A percentile compares a stretch with the other conserved stretches of the same genome.
phyloP scores from a whole-genome alignment of 2,888 invertebrate genomes.

The Epiblema foenella region DNA sequence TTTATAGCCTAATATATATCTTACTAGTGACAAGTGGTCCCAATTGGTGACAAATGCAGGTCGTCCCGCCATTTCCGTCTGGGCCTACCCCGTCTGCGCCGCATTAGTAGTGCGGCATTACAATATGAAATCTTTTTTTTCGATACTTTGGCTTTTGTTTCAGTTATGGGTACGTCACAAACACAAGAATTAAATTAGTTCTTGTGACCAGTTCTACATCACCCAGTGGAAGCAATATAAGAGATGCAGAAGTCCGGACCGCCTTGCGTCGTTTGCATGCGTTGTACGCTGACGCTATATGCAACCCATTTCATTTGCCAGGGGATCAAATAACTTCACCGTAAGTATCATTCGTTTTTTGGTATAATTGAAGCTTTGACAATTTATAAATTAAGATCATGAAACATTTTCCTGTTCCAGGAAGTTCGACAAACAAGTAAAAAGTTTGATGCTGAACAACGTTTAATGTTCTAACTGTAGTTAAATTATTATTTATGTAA shows the following conservation, averaged over 20 bases:
- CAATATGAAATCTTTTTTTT: constrained; percentile 9
- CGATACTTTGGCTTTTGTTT: constrained; percentile 47
- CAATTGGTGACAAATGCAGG: no score
- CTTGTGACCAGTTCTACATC: constrained; percentile 97
- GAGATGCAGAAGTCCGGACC: constrained; percentile 97
- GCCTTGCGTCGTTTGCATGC: constrained; percentile 94
- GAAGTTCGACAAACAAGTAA: constrained; percentile 88
- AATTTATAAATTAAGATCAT: background rate
- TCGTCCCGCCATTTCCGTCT: no score
- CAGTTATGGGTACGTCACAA: constrained; percentile 98
- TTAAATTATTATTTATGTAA: background rate
- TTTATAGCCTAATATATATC: no score
- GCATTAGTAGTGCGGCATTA: no score
- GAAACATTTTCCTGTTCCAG: constrained; percentile 72
- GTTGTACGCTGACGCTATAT: constrained; percentile 96
- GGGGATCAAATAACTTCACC: constrained; percentile 94
- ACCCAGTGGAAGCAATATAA: constrained; percentile 92
- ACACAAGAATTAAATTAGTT: constrained; percentile 97
- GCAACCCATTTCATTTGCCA: constrained; percentile 98
- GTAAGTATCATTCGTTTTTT: constrained; percentile 82
- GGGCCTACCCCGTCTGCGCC: no score
- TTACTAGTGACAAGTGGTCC: no score
- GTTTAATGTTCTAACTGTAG: constrained; percentile 55
- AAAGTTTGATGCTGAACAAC: constrained; percentile 84
- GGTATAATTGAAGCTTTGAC: constrained; percentile 5